These are phyloP conservation scores for Atethmia centrago DNA, from an alignment of 2,888 invertebrate genomes.

Conservation along the genomic window DNA sequence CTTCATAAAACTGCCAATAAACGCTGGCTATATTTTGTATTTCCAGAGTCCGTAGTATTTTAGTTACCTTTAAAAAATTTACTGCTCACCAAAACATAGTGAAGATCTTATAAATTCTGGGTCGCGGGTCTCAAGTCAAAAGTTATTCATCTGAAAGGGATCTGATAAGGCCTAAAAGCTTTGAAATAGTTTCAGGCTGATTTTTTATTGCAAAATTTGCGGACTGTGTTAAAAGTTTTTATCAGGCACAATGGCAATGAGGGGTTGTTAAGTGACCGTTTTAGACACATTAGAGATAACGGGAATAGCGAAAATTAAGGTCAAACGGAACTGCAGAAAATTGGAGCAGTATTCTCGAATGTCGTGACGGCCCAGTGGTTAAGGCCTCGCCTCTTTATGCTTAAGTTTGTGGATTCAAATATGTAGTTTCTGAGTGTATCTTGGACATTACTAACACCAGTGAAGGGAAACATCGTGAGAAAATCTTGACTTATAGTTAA, in stretches of 20 bases:
- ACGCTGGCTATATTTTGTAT: too few species aligned
- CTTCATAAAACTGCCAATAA: too few species aligned
- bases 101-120: not conserved
- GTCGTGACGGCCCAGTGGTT: not conserved
- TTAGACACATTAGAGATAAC: constrained; percentile 3
- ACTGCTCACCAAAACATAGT: not conserved
- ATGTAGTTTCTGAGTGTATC: too few species aligned
- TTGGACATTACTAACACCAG: too few species aligned
- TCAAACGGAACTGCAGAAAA: not conserved
- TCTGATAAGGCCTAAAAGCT: constrained; percentile 34
- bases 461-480: too few species aligned
- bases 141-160: not conserved
- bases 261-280: constrained; percentile 11
- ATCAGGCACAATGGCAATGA: not conserved
- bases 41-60: not conserved
- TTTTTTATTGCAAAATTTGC: constrained; percentile 3
- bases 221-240: constrained; percentile 12
- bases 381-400: too few species aligned
- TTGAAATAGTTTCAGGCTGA: constrained; percentile 33
- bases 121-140: not conserved
- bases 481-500: too few species aligned
- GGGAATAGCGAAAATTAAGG: not conserved
- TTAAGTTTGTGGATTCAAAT: too few species aligned
- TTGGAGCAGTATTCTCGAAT: not conserved
- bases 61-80: not conserved